phyloP scores from a whole-genome alignment of 2,797 vertebrate species.

The Cynodonichthys magdalenae region DNA sequence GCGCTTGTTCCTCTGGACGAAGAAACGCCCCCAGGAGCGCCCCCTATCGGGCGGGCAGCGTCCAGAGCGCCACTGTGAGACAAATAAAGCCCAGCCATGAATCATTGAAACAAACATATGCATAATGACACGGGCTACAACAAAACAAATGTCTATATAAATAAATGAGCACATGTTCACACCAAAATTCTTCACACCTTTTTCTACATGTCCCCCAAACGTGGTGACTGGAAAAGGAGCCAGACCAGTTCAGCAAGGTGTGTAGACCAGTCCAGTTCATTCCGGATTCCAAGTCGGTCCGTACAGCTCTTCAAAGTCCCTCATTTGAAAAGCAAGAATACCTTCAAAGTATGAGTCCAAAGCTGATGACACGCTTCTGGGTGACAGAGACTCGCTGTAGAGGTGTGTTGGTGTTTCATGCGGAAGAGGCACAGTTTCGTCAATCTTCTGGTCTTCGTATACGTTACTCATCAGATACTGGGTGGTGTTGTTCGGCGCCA shows the following conservation, averaged over 20 bases:
- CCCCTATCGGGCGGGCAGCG: constrained; percentile 66
- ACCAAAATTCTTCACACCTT: constrained; percentile 65
- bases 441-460: constrained; percentile 61
- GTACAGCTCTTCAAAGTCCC: constrained; percentile 73
- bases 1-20: constrained; percentile 46
- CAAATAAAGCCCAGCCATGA: constrained; percentile 84
- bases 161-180: constrained; percentile 6
- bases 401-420: background rate
- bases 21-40: constrained; percentile 59
- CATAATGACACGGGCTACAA: constrained; percentile 26
- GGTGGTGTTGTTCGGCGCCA: constrained; percentile 83
- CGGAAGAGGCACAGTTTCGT: rapidly evolving
- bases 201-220: constrained; percentile 4
- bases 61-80: constrained; percentile 80
- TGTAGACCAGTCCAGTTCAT: constrained; percentile 42
- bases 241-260: constrained; percentile 9
- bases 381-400: constrained; percentile 22
- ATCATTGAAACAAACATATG: constrained; percentile 45
- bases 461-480: constrained; percentile 80
- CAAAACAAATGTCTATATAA: constrained; percentile 1
- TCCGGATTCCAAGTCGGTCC: constrained; percentile 27
- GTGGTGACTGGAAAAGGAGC: constrained; percentile 19
- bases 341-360: constrained; percentile 54
- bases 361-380: background rate
- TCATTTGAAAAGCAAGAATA: constrained; percentile 70